These are phyloP conservation scores for Protobothrops flavoviridis DNA, from an alignment of 2,113 vertebrate species.

Conservation along the genomic window DNA sequence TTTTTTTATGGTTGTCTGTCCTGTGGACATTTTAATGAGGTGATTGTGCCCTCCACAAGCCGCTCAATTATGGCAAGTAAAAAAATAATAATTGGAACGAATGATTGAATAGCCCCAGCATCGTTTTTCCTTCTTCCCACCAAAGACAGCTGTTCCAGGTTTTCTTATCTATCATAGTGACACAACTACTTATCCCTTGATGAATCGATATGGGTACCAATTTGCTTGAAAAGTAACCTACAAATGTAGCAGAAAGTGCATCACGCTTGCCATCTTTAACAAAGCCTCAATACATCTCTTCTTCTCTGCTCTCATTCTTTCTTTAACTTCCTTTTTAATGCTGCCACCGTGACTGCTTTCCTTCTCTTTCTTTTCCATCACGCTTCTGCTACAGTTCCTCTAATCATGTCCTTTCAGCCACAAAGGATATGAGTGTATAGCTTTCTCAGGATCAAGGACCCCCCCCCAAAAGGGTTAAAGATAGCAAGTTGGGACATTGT, in stretches of 20 bases:
- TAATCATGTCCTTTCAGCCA: not conserved
- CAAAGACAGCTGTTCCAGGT: not conserved
- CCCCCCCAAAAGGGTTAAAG: not conserved
- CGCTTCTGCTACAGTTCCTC: not conserved
- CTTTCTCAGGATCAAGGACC: not conserved
- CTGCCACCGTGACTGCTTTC: not conserved
- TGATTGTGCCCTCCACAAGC: not conserved
- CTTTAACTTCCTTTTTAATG: not conserved
- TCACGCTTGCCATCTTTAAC: not conserved
- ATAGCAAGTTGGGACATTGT: not conserved
- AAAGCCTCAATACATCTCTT: not conserved
- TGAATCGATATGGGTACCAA: not conserved
- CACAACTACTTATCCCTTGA: not conserved
- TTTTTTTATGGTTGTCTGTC: not conserved
- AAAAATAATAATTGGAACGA: not conserved
- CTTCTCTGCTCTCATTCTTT: not conserved
- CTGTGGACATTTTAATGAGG: not conserved
- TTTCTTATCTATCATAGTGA: not conserved
- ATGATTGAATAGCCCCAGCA: not conserved
- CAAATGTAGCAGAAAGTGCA: not conserved
- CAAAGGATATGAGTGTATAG: not conserved
- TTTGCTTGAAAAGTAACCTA: not conserved
- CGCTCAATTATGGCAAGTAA: not conserved
- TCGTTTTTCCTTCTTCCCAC: not conserved
- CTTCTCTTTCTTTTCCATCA: not conserved